Conservation (phyloP, 2,797 vertebrate species). For the Myoxocephalus aenaeus region DNA sequence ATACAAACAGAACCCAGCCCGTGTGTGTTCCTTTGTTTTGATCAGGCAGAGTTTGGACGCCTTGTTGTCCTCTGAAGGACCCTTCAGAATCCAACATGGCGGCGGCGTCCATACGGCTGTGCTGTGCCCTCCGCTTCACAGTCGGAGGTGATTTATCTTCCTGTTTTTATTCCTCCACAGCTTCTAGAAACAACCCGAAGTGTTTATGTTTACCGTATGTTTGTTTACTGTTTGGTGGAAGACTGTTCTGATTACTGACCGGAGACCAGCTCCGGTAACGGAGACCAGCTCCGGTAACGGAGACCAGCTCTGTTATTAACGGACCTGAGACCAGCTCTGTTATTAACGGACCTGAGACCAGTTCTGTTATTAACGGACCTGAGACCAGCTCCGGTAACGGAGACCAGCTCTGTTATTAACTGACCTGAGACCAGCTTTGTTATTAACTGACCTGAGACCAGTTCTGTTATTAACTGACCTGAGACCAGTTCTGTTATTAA, state of each 20-base stretch:
- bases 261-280: background rate
- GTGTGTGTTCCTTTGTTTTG: slow-evolving; percentile 33
- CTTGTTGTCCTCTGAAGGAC: slow-evolving; percentile 59
- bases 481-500: too few relatives aligned
- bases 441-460: too few relatives aligned
- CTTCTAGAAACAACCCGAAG: fast-evolving
- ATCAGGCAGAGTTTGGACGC: slow-evolving; percentile 58
- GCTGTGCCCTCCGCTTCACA: slow-evolving; percentile 71
- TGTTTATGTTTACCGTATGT: background rate
- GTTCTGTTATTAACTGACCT: too few relatives aligned
- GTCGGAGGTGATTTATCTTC: slow-evolving; percentile 62
- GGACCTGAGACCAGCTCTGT: background rate
- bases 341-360: background rate
- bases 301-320: too few relatives aligned
- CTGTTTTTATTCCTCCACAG: background rate
- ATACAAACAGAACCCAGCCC: background rate
- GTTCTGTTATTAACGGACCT: too few relatives aligned
- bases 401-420: too few relatives aligned
- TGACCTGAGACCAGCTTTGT: background rate
- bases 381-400: too few relatives aligned
- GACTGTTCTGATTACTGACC: background rate
- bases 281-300: too few relatives aligned
- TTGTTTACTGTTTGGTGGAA: background rate
- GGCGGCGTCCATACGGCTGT: slow-evolving; percentile 73
- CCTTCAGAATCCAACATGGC: slow-evolving; percentile 72